Evolutionary conservation across 2,113 vertebrate genomes (phyloP), one percentile per base, ranked within the genome.

Genomic region (Syngnathus floridae): DNA sequence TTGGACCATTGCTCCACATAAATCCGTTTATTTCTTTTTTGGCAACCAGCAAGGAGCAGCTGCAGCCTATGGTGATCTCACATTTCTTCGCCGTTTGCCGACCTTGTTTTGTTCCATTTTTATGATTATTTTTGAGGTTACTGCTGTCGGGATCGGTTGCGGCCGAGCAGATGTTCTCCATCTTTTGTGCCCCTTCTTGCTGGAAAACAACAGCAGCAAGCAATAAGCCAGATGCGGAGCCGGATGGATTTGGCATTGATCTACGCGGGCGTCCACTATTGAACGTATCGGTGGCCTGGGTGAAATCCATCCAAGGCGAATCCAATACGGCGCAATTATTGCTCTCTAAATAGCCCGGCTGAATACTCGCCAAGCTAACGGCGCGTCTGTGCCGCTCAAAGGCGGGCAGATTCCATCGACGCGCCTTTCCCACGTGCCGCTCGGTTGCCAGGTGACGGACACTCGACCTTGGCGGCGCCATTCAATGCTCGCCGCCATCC

Each of bases 301-400:
- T 82, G 71, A 72, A 56, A 84, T 81, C 72, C 70, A 77, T 79
- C 78, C 78, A 70, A 66, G 76, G 67, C 16, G 48, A 78, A 88
- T 87, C 87, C 77, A 31, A 90, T 90, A 76, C 75, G 12, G 14
- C 68, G 78, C 80, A 87, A 85, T 88, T 85, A 84, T 76, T 78
- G 74, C 71, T 59, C 71, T 69, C 86, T 85, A 84, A 87, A 87
- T 72, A 84, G 86, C 78, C 74, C 71, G 71, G 62, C 78, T 83
- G 82, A 82, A 84, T 78, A 76, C 83, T 80, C 66, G 80, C 82
- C 74, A 76, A 84, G 87, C 82, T 80, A 83, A 86, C 82, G 77
- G 74, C 73, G 59, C 76, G 81, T 85, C 87, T 64, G 82, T 87
- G 79, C 55, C 21, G 75, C 79, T 79, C 79, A 74, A 71, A 86